These are phyloP conservation scores for Melierax canorus DNA, from an alignment of 2,113 vertebrate species.

Conservation along the genomic window DNA sequence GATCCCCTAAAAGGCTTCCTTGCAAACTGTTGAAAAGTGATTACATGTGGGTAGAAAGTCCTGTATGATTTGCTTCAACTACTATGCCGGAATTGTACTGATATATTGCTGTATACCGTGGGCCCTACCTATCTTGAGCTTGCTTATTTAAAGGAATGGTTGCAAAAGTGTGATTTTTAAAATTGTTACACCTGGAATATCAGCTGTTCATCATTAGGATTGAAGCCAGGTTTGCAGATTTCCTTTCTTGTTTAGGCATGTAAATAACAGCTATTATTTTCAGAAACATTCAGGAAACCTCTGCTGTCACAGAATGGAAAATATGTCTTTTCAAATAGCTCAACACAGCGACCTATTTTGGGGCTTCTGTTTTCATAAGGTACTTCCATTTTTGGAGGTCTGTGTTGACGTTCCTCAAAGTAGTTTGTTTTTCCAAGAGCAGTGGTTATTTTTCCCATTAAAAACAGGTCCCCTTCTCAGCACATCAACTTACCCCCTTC, in stretches of 20 bases:
- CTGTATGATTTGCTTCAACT: background rate
- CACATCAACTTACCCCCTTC: rapidly evolving
- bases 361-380: background rate
- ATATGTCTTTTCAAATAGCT: background rate
- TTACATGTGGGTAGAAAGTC: background rate
- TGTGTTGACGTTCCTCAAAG: background rate
- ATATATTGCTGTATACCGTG: background rate
- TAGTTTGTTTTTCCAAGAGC: background rate
- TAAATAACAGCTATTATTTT: background rate
- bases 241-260: background rate
- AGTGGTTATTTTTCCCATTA: background rate
- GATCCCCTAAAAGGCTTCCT: background rate
- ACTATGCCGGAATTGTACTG: background rate
- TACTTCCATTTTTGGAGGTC: background rate
- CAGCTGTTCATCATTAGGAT: background rate
- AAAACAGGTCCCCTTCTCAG: background rate
- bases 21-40: background rate
- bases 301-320: background rate
- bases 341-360: background rate
- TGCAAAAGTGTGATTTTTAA: background rate
- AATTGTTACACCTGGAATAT: background rate
- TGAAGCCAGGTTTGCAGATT: background rate
- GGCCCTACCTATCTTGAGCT: background rate
- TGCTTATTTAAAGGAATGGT: background rate
- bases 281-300: background rate